phyloP scores from a whole-genome alignment of 1,140 invertebrate genomes.

The Drosophila seguyi region DNA sequence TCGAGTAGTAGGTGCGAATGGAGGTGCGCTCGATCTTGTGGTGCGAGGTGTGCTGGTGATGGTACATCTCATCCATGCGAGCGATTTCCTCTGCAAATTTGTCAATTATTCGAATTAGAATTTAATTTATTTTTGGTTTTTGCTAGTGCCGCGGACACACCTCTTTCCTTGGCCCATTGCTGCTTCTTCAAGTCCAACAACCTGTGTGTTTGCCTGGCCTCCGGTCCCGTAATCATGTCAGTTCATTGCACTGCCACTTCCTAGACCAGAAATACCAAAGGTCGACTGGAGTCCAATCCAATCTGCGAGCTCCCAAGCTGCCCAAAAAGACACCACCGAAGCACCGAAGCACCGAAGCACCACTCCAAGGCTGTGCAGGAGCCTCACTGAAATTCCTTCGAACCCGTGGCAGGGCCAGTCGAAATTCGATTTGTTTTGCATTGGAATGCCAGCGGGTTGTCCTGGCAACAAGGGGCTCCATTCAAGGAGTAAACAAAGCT shows the following conservation, averaged over 20 bases:
- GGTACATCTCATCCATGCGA: conserved; percentile 86
- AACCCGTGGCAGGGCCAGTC: conserved; percentile 15
- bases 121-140: too few relatives aligned
- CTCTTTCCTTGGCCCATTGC: conserved; percentile 90
- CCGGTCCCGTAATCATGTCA: conserved; percentile 81
- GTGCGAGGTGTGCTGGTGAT: conserved; percentile 75
- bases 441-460: conserved; percentile 63
- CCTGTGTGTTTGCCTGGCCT: conserved; percentile 82
- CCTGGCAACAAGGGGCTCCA: conserved; percentile 40
- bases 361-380: conserved; percentile 44
- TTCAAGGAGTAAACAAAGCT: conserved; percentile 52
- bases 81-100: conserved; percentile 88
- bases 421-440: conserved; percentile 61
- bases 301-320: not conserved
- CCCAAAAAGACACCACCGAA: not conserved
- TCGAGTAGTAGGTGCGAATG: conserved; percentile 84
- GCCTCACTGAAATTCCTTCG: conserved; percentile 57
- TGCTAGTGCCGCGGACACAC: conserved; percentile 78
- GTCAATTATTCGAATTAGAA: not conserved
- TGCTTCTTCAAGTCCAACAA: conserved; percentile 89
- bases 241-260: conserved; percentile 63
- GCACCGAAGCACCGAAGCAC: conserved; percentile 19
- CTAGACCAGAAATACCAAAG: conserved; percentile 35
- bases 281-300: conserved; percentile 37
- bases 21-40: conserved; percentile 84